A percentile compares a stretch with the other conserved stretches of the same genome.
These are phyloP conservation scores for Neostethus bicornis DNA, from an alignment of 2,797 vertebrate species.

Conservation along the genomic window DNA sequence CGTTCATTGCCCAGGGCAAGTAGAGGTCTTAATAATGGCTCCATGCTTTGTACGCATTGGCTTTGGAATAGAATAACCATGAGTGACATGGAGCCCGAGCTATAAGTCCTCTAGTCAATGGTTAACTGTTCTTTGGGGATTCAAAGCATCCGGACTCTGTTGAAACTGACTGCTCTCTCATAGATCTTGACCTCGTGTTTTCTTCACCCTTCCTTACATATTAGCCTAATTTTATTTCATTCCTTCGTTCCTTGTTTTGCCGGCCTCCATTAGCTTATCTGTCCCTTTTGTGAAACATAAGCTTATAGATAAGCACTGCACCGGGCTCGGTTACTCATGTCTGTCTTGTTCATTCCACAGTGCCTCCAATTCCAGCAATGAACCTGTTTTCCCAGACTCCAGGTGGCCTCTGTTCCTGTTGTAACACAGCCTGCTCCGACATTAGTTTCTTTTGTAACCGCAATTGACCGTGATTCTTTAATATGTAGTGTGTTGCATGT, in stretches of 20 bases:
- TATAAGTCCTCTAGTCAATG: conserved; percentile 71
- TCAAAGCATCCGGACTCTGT: conserved; percentile 65
- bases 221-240: conserved; percentile 47
- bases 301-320: conserved; percentile 74
- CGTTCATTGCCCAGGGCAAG: conserved; percentile 66
- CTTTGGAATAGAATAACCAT: conserved; percentile 57
- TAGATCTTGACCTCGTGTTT: conserved; percentile 60
- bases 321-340: conserved; percentile 73
- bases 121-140: conserved; percentile 75
- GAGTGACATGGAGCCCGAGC: conserved; percentile 62
- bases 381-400: conserved; percentile 65
- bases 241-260: conserved; percentile 45
- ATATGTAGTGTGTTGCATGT: conserved; percentile 46
- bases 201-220: conserved; percentile 6
- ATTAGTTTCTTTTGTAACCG: conserved; percentile 69
- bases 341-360: conserved; percentile 75
- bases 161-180: conserved; percentile 60
- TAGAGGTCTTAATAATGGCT: conserved; percentile 63
- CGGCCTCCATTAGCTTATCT: conserved; percentile 71
- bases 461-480: conserved; percentile 57
- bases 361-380: conserved; percentile 68
- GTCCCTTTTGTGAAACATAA: conserved; percentile 78
- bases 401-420: conserved; percentile 73
- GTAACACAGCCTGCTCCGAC: conserved; percentile 59
- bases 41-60: conserved; percentile 59